These are phyloP conservation scores for Petrophora chlorosata DNA, from an alignment of 2,888 invertebrate species.

Conservation along the genomic window DNA sequence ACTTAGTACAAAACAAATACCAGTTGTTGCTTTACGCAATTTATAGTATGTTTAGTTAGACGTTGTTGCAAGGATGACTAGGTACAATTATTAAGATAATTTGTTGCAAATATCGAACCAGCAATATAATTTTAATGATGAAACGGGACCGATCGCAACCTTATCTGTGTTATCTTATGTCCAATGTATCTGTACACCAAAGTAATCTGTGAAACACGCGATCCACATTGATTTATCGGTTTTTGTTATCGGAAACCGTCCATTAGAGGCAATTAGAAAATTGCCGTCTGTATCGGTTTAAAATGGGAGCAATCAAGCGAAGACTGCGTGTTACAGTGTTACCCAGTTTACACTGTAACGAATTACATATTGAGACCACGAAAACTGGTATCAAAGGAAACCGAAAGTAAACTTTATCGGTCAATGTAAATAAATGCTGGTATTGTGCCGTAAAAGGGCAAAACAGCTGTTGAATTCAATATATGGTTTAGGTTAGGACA, in stretches of 20 bases:
- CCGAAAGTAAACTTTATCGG: too few species aligned
- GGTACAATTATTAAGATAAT: too few species aligned
- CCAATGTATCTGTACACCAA: conserved; percentile 6
- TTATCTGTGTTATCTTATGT: not conserved
- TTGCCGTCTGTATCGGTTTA: conserved; percentile 31
- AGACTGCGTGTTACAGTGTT: conserved; percentile 21
- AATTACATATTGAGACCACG: conserved; percentile 20
- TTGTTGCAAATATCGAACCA: too few species aligned
- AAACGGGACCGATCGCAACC: not conserved
- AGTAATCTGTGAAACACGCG: conserved; percentile 34
- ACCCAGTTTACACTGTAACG: conserved; percentile 29
- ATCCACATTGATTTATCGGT: conserved; percentile 37
- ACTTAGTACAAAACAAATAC: too few species aligned
- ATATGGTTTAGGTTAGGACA: too few species aligned
- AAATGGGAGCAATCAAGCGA: conserved; percentile 33
- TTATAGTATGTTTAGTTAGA: too few species aligned
- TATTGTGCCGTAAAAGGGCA: too few species aligned
- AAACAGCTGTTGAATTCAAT: too few species aligned
- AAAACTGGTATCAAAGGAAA: conserved; percentile 18
- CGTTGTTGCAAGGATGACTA: too few species aligned
- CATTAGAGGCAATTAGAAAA: conserved; percentile 38
- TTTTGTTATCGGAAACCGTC: conserved; percentile 37
- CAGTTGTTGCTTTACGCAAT: too few species aligned
- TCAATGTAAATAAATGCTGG: too few species aligned
- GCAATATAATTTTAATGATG: too few species aligned